phyloP scores from a whole-genome alignment of 2,888 invertebrate genomes.

The Sesia apiformis region DNA sequence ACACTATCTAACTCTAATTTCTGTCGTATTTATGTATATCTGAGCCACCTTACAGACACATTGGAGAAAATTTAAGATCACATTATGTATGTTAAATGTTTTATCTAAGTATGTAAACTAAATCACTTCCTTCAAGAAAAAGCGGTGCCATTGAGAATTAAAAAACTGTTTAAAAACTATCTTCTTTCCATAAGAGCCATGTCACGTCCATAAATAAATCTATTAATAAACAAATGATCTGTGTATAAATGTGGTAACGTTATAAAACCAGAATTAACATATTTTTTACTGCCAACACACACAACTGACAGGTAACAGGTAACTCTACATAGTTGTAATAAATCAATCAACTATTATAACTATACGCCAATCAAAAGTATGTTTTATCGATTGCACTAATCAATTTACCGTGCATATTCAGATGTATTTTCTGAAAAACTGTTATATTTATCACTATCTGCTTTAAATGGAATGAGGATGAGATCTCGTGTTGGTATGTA shows the following conservation, averaged over 20 bases:
- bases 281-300: background rate
- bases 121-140: too few relatives aligned
- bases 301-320: background rate
- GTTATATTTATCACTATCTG: constrained; percentile 26
- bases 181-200: too few relatives aligned
- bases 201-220: too few relatives aligned
- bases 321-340: background rate
- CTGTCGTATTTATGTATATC: too few relatives aligned
- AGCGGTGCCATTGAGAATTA: too few relatives aligned
- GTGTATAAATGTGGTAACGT: background rate
- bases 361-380: background rate
- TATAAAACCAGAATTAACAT: background rate
- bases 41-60: too few relatives aligned
- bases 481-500: constrained; percentile 10
- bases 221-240: too few relatives aligned
- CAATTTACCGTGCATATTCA: background rate
- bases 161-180: too few relatives aligned
- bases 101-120: too few relatives aligned
- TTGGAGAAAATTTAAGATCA: too few relatives aligned
- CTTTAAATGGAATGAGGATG: constrained; percentile 15
- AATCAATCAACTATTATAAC: background rate
- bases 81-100: too few relatives aligned
- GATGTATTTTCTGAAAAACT: constrained; percentile 14
- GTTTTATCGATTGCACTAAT: background rate
- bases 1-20: too few relatives aligned